These are phyloP conservation scores for Aspidiotus rigidus DNA, from an alignment of 2,888 invertebrate species.

Conservation along the genomic window DNA sequence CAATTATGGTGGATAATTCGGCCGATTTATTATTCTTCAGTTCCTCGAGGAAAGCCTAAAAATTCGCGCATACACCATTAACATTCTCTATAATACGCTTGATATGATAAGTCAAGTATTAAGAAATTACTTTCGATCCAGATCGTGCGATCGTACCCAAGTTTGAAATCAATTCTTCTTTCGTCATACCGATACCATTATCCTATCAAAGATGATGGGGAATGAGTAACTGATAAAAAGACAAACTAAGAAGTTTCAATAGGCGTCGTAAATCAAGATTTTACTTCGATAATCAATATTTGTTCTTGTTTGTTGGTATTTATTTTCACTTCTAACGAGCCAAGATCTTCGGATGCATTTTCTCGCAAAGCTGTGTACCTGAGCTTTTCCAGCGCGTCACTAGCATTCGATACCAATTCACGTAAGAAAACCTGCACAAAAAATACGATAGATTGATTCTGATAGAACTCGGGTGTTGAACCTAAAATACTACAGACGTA, in stretches of 20 bases:
- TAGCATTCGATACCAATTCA: conserved; percentile 92
- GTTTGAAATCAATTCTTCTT: conserved; percentile 80
- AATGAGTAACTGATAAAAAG: conserved; percentile 4
- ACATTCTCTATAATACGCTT: not conserved
- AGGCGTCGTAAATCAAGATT: not conserved
- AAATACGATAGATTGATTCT: not conserved
- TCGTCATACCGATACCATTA: conserved; percentile 90
- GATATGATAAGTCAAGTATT: conserved; percentile 12
- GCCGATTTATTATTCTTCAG: conserved; percentile 60
- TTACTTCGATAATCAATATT: conserved; percentile 74
- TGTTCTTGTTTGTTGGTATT: conserved; percentile 77
- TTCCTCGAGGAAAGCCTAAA: conserved; percentile 72
- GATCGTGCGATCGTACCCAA: conserved; percentile 93
- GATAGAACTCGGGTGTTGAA: not conserved
- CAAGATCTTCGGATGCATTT: conserved; percentile 49
- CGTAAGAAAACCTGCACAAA: conserved; percentile 73
- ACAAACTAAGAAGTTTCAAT: not conserved
- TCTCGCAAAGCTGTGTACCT: conserved; percentile 61
- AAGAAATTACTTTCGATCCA: conserved; percentile 66
- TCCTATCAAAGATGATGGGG: conserved; percentile 60
- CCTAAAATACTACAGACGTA: conserved; percentile 41
- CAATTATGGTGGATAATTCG: conserved; percentile 70
- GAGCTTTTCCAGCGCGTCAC: conserved; percentile 93
- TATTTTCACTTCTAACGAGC: conserved; percentile 73
- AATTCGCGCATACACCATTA: not conserved